These are phyloP conservation scores for Jaculus jaculus DNA, from an alignment of 2,113 vertebrate genomes.

Conservation along the genomic window DNA sequence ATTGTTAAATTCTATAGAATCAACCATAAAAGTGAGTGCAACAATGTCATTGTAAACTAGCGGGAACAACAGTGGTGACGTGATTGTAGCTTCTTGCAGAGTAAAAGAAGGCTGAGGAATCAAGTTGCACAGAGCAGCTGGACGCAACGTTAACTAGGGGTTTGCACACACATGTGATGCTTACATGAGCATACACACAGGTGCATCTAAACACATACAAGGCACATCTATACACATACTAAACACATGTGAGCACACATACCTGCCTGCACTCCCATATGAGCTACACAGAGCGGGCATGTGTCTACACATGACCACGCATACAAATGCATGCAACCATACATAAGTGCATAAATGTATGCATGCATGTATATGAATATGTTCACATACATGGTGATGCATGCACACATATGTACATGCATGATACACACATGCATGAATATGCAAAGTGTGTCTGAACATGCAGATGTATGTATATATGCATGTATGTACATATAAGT, in stretches of 20 bases:
- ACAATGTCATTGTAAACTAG: neutral
- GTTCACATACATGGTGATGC: too few species aligned
- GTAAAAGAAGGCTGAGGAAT: too few species aligned
- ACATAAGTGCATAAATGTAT: neutral
- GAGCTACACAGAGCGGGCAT: too few species aligned
- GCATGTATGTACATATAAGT: too few species aligned
- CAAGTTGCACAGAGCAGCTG: neutral
- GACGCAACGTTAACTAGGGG: neutral
- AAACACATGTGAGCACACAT: neutral
- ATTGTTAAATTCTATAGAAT: neutral
- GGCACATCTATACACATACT: too few species aligned
- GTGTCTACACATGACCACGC: too few species aligned
- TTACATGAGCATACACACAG: fast-evolving
- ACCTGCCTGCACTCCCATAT: neutral
- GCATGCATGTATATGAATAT: too few species aligned
- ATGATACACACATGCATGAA: neutral
- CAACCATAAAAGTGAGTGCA: neutral
- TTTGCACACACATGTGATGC: neutral
- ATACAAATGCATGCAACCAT: neutral
- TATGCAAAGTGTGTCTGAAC: too few species aligned
- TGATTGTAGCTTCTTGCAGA: neutral
- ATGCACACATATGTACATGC: neutral
- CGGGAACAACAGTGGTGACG: fast-evolving
- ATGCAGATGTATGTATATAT: too few species aligned
- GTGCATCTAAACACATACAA: too few species aligned